Percentiles rank a stretch among this genome's conserved stretches.
Conservation (phyloP, 2,113 vertebrate genomes). For the Datnioides undecimradiatus region DNA sequence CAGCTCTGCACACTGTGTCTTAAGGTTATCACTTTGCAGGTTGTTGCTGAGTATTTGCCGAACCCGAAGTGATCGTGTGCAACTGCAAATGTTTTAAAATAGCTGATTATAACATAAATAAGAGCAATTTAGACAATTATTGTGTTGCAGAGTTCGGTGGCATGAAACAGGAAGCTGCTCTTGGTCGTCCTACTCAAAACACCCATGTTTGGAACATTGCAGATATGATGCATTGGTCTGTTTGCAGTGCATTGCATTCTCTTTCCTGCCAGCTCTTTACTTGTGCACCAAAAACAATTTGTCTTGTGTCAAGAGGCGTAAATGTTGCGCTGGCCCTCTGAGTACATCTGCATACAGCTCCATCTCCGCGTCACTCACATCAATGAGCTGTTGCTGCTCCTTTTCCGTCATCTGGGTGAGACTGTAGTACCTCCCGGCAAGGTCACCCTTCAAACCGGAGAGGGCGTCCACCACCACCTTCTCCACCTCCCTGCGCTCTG, state of each 20-base stretch:
- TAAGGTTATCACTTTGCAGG: no score
- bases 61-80: no score
- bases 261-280: not conserved
- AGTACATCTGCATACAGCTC: not conserved
- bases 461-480: conserved; percentile 83
- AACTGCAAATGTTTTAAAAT: no score
- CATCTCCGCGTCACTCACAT: conserved; percentile 66
- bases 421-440: conserved; percentile 82
- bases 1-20: no score
- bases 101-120: no score
- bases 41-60: no score
- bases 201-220: not conserved
- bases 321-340: no score
- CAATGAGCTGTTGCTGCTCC: conserved; percentile 86
- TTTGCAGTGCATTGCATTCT: no score
- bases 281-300: not conserved
- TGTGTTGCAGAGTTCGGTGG: no score
- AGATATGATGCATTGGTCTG: not conserved
- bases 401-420: conserved; percentile 82
- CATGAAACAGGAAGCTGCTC: not conserved
- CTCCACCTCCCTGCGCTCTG: conserved; percentile 85
- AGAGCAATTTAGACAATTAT: no score
- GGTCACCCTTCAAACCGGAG: conserved; percentile 76
- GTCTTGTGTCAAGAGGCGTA: not conserved
- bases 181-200: not conserved